Conservation (phyloP, 2,888 invertebrate genomes). For the Trachelus stipa region DNA sequence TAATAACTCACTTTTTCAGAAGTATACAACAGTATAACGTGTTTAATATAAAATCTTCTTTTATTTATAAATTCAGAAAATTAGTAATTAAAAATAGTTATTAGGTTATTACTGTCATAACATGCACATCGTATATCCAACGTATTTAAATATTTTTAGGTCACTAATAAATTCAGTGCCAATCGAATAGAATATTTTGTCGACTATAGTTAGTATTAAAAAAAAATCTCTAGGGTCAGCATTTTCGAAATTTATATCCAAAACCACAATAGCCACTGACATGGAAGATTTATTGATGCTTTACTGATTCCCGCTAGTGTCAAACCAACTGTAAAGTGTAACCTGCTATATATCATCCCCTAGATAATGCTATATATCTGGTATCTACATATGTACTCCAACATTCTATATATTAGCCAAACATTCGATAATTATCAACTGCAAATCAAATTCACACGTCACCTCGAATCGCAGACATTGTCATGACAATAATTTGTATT, state of each 20-base stretch:
- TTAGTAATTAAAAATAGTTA: not conserved
- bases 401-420: not conserved
- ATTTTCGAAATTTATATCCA: not conserved
- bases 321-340: not conserved
- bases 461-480: not conserved
- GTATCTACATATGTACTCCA: not conserved
- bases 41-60: not conserved
- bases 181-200: not conserved
- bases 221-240: not conserved
- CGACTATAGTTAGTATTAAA: not conserved
- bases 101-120: not conserved
- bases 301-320: not conserved
- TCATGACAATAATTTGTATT: not conserved
- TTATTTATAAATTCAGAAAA: not conserved
- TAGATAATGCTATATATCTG: not conserved
- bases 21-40: not conserved
- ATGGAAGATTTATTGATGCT: not conserved
- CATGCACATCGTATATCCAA: not conserved
- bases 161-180: not conserved
- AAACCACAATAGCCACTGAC: not conserved
- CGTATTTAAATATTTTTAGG: not conserved
- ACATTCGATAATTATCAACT: not conserved
- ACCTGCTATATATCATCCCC: not conserved
- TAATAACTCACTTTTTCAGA: not conserved
- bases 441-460: not conserved